These are phyloP conservation scores for Eulemur albifrons DNA, from an alignment of 2,797 vertebrate species.

Conservation along the genomic window DNA sequence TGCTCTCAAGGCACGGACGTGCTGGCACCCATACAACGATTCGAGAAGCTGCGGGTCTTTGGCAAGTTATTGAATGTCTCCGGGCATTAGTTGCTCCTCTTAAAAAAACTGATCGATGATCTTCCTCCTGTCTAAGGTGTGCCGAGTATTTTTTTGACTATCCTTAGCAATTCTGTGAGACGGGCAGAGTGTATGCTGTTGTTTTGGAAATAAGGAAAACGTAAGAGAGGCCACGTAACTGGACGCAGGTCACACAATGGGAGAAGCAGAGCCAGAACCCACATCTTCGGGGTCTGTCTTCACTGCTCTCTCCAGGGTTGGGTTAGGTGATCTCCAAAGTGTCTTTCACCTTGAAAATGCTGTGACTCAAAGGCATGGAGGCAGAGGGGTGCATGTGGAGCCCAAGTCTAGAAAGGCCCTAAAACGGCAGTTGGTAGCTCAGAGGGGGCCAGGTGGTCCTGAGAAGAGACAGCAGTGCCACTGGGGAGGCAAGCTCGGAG, in stretches of 20 bases:
- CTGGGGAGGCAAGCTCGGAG: neutral
- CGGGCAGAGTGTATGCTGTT: neutral
- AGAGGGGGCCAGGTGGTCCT: neutral
- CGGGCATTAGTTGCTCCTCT: neutral
- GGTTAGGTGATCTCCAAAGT: neutral
- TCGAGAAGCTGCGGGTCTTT: neutral
- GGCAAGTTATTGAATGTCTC: neutral
- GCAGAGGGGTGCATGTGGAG: neutral
- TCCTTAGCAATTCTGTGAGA: neutral
- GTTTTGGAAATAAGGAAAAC: neutral
- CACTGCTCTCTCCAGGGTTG: neutral
- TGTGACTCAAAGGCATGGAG: neutral
- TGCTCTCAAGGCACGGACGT: neutral
- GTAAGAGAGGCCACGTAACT: neutral
- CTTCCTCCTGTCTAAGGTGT: neutral
- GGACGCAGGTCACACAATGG: neutral
- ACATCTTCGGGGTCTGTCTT: neutral
- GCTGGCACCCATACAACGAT: accelerated
- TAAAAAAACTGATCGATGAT: neutral
- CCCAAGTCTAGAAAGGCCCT: neutral
- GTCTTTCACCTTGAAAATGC: neutral
- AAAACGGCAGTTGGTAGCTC: neutral
- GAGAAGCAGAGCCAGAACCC: neutral
- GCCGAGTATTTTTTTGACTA: neutral
- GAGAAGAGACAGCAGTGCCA: neutral